Evolutionary conservation across 2,113 vertebrate species (phyloP).

Genomic region (Menidia beryllina): DNA sequence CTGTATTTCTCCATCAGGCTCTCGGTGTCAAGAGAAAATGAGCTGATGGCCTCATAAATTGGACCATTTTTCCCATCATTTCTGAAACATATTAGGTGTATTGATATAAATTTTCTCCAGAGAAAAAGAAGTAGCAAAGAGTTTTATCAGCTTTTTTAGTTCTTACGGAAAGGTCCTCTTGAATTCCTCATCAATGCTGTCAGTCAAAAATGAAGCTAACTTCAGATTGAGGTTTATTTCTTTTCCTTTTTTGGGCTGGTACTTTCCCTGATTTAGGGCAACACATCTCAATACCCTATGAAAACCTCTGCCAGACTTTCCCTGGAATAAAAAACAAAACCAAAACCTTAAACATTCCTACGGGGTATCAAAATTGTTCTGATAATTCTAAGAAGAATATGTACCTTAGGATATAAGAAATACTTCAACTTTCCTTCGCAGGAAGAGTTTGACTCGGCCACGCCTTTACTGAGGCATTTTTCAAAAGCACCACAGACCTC

Average conservation of each 20-base stretch:
- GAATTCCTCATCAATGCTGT: conserved; percentile 58
- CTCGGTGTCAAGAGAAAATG: conserved; percentile 42
- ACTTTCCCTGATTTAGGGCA: conserved; percentile 9
- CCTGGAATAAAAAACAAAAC: conserved; percentile 8
- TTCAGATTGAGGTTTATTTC: conserved; percentile 28
- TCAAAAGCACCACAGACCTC: background rate
- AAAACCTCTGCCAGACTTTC: fast-evolving
- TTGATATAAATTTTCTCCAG: no score
- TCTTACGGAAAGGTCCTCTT: conserved; percentile 58
- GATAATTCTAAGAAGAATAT: no score
- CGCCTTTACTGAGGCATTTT: conserved; percentile 28
- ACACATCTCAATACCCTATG: conserved; percentile 1
- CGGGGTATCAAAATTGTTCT: no score
- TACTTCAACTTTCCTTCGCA: background rate
- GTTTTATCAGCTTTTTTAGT: no score
- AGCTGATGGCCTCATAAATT: conserved; percentile 27
- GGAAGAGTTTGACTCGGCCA: conserved; percentile 16
- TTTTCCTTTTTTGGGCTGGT: conserved; percentile 4
- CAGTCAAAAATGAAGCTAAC: conserved; percentile 34
- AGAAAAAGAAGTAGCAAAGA: no score
- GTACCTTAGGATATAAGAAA: background rate
- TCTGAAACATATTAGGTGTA: conserved; percentile 49
- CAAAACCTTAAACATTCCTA: no score
- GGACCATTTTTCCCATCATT: conserved; percentile 22
- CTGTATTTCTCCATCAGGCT: conserved; percentile 3